A percentile compares a stretch with the other conserved stretches of the same genome.
phyloP scores from a whole-genome alignment of 2,797 vertebrate genomes.

The Neosilurus mollespiculum region DNA sequence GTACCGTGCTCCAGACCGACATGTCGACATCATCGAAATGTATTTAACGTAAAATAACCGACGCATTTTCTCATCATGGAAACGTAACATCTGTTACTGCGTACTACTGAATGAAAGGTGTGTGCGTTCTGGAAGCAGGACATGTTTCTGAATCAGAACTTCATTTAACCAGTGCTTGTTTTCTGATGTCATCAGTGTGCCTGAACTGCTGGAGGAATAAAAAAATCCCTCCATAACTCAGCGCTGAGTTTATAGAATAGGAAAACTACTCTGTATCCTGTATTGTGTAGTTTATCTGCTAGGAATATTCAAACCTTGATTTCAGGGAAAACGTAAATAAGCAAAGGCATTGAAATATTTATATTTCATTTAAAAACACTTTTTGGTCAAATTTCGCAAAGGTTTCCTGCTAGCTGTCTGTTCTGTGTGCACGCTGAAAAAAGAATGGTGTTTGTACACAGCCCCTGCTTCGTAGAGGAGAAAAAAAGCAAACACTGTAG shows the following conservation, averaged over 20 bases:
- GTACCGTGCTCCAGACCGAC: conserved; percentile 23
- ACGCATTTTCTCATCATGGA: conserved; percentile 18
- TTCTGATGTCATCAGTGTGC: background rate
- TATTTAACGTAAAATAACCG: background rate
- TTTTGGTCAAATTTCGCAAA: no score
- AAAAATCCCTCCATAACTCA: background rate
- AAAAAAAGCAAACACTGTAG: no score
- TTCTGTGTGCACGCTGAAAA: no score
- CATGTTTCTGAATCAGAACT: background rate
- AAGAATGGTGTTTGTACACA: no score
- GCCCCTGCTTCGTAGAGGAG: no score
- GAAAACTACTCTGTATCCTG: background rate
- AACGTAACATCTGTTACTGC: conserved; percentile 33
- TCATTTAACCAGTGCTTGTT: background rate
- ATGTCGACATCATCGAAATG: conserved; percentile 3
- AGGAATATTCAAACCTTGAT: background rate
- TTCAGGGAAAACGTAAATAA: background rate
- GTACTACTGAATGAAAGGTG: conserved; percentile 33
- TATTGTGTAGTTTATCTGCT: background rate
- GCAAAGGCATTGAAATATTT: background rate
- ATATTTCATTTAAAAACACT: no score
- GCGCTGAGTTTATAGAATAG: no score
- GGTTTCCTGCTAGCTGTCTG: no score
- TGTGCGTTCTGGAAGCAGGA: background rate
- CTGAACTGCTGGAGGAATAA: background rate